phyloP scores from a whole-genome alignment of 2,888 invertebrate species.

The Drosophila diplacantha region DNA sequence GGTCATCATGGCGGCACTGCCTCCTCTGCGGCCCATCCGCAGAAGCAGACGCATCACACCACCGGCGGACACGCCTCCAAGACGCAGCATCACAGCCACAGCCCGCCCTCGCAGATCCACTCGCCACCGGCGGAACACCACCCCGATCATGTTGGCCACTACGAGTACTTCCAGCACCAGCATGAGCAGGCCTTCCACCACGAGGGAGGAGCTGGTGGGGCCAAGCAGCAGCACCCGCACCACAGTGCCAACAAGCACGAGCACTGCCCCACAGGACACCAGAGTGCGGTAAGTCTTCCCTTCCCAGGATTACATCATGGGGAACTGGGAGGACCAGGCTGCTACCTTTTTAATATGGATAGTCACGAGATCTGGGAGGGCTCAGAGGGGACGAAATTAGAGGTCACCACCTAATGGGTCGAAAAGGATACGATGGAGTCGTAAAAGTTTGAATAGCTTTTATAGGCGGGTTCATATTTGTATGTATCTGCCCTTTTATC shows the following conservation, averaged over 20 bases:
- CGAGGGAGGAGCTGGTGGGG: constrained; percentile 26
- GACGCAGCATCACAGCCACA: constrained; percentile 58
- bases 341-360: neutral
- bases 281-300: constrained; percentile 70
- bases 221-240: constrained; percentile 27
- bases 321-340: neutral
- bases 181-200: constrained; percentile 58
- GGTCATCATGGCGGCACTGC: constrained; percentile 41
- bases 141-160: constrained; percentile 55
- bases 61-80: constrained; percentile 50
- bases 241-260: constrained; percentile 66
- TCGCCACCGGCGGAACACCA: constrained; percentile 60
- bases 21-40: constrained; percentile 39
- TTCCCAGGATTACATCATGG: constrained; percentile 48
- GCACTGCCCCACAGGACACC: constrained; percentile 74
- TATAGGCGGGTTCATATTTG: constrained; percentile 9
- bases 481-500: constrained; percentile 1
- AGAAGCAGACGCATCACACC: constrained; percentile 34
- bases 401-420: constrained; percentile 13
- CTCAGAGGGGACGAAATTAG: constrained; percentile 13
- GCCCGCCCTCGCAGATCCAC: constrained; percentile 66
- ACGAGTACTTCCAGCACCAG: constrained; percentile 65
- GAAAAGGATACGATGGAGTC: neutral
- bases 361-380: constrained; percentile 24
- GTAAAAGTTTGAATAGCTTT: constrained; percentile 13